A percentile compares a stretch with the other conserved stretches of the same genome.
Evolutionary conservation across 2,113 vertebrate species (phyloP).

Genomic region (Solea solea): DNA sequence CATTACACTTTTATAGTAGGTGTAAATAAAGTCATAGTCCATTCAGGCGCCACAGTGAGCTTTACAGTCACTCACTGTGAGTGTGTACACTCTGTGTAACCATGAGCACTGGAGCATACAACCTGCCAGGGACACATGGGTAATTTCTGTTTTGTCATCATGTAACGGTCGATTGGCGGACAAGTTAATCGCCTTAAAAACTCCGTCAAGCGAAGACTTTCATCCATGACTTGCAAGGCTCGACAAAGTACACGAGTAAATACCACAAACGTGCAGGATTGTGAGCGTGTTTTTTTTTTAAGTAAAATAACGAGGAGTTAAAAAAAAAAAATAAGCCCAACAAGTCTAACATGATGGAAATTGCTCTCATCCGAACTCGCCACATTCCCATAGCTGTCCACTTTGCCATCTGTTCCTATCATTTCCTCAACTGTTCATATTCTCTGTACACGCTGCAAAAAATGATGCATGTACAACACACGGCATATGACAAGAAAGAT

Average conservation of each 20-base stretch:
- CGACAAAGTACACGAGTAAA: not conserved
- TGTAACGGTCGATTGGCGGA: conserved; percentile 48
- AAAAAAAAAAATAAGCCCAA: too few species aligned
- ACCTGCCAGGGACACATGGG: conserved; percentile 44
- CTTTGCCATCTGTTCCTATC: too few species aligned
- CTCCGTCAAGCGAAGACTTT: conserved; percentile 48
- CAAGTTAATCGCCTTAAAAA: conserved; percentile 46
- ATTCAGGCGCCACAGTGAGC: conserved; percentile 34
- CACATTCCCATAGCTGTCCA: too few species aligned
- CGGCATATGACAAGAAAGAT: too few species aligned
- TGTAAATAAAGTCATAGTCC: conserved; percentile 53
- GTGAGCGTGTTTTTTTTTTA: not conserved
- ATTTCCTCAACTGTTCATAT: too few species aligned
- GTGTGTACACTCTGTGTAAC: conserved; percentile 14
- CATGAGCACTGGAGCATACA: conserved; percentile 42
- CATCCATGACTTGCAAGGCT: conserved; percentile 31
- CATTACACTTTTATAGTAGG: conserved; percentile 64
- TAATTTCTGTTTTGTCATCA: conserved; percentile 58
- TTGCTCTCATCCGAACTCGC: too few species aligned
- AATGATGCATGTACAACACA: too few species aligned
- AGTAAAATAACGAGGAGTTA: too few species aligned
- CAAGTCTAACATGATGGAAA: too few species aligned
- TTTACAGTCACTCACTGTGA: conserved; percentile 25
- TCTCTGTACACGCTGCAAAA: too few species aligned
- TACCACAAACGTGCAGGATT: not conserved